Percentiles rank a stretch among this genome's conserved stretches.
These are phyloP conservation scores for Nanorana parkeri DNA, from an alignment of 2,113 vertebrate genomes.

Conservation along the genomic window DNA sequence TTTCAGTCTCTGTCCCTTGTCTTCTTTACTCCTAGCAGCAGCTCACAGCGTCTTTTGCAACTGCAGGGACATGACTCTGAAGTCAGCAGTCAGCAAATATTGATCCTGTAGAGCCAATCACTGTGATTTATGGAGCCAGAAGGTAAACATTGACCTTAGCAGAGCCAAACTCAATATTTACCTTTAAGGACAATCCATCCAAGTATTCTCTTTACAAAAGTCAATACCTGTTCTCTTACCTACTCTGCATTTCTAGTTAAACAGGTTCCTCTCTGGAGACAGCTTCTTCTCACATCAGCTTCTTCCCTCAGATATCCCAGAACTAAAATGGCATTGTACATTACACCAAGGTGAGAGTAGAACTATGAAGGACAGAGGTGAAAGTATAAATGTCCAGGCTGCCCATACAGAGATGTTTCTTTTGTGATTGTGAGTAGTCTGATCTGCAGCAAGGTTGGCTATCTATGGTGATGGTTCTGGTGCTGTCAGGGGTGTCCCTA, in stretches of 20 bases:
- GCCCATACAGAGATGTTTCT: too few species aligned
- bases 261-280: conserved; percentile 52
- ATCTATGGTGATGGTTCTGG: too few species aligned
- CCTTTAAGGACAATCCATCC: conserved; percentile 58
- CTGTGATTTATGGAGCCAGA: conserved; percentile 57
- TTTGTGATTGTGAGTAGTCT: too few species aligned
- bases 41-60: conserved; percentile 40
- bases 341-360: background rate
- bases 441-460: too few species aligned
- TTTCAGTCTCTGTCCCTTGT: background rate
- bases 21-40: conserved; percentile 26
- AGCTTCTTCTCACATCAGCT: background rate
- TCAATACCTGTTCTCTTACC: conserved; percentile 57
- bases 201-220: conserved; percentile 56
- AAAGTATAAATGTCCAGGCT: too few species aligned
- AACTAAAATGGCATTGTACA: background rate
- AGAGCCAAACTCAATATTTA: conserved; percentile 58
- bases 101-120: conserved; percentile 56
- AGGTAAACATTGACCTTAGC: conserved; percentile 58
- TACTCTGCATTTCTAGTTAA: conserved; percentile 58
- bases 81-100: conserved; percentile 58
- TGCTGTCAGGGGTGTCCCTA: too few species aligned
- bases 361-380: too few species aligned
- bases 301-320: background rate
- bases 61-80: conserved; percentile 50